Conservation (phyloP, 2,113 vertebrate genomes). For the Laticauda laticaudata region DNA sequence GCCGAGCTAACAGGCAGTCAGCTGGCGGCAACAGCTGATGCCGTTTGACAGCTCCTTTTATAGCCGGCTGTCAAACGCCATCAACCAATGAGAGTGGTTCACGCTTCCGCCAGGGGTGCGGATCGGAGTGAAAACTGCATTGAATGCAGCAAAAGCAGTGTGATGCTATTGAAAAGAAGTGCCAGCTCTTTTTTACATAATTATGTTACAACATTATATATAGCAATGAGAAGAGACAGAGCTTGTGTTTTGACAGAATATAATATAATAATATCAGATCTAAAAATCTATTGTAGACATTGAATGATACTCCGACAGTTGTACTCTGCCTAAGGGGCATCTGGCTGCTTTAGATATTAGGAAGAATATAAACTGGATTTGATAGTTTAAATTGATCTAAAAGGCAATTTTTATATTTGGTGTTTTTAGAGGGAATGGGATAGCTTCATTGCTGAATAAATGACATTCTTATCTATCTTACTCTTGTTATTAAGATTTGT, state of each 20-base stretch:
- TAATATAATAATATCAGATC: background rate
- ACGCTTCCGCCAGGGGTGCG: no score
- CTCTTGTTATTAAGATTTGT: background rate
- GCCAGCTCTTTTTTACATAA: background rate
- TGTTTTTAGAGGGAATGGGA: background rate
- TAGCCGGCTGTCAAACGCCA: no score
- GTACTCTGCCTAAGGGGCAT: background rate
- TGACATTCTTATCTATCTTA: background rate
- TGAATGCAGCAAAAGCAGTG: background rate
- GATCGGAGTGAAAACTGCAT: no score
- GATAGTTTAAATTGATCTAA: background rate
- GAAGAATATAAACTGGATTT: background rate
- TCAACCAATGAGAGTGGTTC: no score
- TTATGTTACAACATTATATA: background rate
- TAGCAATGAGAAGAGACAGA: background rate
- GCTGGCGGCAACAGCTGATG: no score
- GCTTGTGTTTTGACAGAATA: background rate
- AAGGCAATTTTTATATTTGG: background rate
- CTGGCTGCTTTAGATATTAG: background rate
- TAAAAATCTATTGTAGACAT: background rate
- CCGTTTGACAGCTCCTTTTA: no score
- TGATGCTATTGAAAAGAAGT: background rate
- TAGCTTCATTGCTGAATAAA: background rate
- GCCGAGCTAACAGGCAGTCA: no score
- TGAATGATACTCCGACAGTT: background rate